phyloP scores from a whole-genome alignment of 2,797 vertebrate genomes.

The Lepilemur ruficaudatus region DNA sequence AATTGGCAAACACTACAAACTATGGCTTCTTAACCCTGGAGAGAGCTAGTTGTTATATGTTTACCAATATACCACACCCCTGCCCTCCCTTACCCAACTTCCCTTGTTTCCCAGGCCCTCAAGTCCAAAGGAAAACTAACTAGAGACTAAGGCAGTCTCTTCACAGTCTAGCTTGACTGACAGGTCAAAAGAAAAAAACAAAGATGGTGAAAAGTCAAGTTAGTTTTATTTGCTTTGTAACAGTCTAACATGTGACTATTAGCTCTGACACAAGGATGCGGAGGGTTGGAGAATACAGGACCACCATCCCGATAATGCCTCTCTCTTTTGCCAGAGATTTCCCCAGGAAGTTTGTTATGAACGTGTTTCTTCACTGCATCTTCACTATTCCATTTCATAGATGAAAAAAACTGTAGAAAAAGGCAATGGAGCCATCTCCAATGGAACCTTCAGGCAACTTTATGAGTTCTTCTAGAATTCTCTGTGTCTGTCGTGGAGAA shows the following conservation, averaged over 20 bases:
- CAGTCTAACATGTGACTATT: conserved; percentile 6
- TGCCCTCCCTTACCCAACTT: not conserved
- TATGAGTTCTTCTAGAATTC: not conserved
- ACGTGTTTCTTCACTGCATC: not conserved
- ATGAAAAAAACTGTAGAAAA: not conserved
- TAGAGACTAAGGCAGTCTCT: not conserved
- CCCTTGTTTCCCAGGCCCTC: not conserved
- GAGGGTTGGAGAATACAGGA: conserved; percentile 26
- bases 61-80: not conserved
- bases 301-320: not conserved
- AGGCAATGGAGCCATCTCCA: not conserved
- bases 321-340: not conserved
- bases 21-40: not conserved
- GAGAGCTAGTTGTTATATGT: not conserved
- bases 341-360: not conserved
- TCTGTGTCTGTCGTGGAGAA: not conserved
- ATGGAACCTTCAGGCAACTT: not conserved
- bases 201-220: conserved; percentile 47
- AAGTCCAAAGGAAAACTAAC: not conserved
- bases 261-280: not conserved
- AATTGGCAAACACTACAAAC: not conserved
- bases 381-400: not conserved
- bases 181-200: conserved; percentile 23
- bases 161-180: not conserved
- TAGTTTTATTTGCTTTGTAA: conserved; percentile 68